Base-by-base conservation (phyloP, 2,113 vertebrate genomes). In the Galbula dea region DNA sequence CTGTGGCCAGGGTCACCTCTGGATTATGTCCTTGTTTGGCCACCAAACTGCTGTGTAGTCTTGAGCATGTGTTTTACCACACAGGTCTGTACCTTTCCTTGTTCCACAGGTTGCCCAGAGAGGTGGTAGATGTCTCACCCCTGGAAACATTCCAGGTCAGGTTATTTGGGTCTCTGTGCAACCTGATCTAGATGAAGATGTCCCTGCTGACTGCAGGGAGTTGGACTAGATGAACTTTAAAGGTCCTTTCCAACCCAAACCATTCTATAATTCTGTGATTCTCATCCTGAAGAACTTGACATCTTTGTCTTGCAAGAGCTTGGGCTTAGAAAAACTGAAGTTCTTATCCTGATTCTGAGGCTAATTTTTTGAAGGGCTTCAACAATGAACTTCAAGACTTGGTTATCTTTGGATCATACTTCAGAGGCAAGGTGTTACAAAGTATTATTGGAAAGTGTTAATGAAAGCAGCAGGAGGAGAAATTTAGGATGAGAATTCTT, bases 41-140 rank as follows among this genome's bases (percentile, higher is more conserved):
- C 51, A 43, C 45, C 39, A 55, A 24, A 26, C 30, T 39, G 43
- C 69, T 63, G 37, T 4, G 0, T 8, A 13, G 27, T 6, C 57
- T 32, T 12, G 14, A 43, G 22, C 66, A 14, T 0, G 0, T 9
- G 27, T 17, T 9, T 46, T 74, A 63, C 32, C 7, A 3, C 43
- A 32, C 23, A n/a, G 29, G n/a, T 67, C 76, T 5, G 3, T 8
- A 34, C 21, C 30, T 76, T 17, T 34, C 51, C 43, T 30, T 19
- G 11, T 26, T 41, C 21, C 72, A 22, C 27, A 52, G 51, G 51
- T 29, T 52, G 27, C 27, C 27, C 26, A 52, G 29, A 52, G 51
- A 52, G 26, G 29, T 30, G 51, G 51, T 27, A 52, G 51, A 27
- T 52, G 51, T 27, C 51, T 26, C 27, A 52, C 29, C 51, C 51